These are phyloP conservation scores for Mystacornis crossleyi DNA, from an alignment of 2,113 vertebrate species.

Conservation along the genomic window DNA sequence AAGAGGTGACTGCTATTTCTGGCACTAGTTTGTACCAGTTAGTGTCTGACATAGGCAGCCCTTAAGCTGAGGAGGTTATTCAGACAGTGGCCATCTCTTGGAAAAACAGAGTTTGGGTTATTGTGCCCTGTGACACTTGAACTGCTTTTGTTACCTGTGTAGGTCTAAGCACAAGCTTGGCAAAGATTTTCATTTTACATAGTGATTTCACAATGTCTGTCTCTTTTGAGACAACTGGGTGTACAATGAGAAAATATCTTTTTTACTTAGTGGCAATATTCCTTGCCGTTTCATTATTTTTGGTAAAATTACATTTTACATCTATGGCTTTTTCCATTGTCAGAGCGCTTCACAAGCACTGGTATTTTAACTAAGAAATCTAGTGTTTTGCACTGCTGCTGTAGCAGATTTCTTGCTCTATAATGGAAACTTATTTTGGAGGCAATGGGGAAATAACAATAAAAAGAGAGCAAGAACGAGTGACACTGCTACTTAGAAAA, in stretches of 20 bases:
- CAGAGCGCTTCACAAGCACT: background rate
- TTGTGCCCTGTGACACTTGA: background rate
- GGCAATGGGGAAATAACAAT: fast-evolving
- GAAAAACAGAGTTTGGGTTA: background rate
- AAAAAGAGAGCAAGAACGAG: background rate
- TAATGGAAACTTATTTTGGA: background rate
- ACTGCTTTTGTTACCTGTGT: fast-evolving
- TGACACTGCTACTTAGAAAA: background rate
- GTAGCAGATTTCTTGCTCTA: background rate
- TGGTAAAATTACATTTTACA: background rate
- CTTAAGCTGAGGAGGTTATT: background rate
- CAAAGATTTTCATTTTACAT: background rate
- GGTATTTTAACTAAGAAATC: background rate
- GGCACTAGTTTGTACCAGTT: background rate
- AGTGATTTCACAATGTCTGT: background rate
- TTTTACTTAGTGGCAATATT: background rate
- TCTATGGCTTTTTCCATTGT: background rate
- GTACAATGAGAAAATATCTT: background rate
- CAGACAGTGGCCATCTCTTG: background rate
- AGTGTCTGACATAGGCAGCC: background rate
- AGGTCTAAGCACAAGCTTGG: background rate
- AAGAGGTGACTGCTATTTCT: background rate
- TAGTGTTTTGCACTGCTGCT: background rate
- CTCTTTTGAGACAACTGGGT: background rate
- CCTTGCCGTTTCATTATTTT: background rate